Base-by-base conservation (phyloP, 1,140 invertebrate species). In the Drosophila subpulchrella region DNA sequence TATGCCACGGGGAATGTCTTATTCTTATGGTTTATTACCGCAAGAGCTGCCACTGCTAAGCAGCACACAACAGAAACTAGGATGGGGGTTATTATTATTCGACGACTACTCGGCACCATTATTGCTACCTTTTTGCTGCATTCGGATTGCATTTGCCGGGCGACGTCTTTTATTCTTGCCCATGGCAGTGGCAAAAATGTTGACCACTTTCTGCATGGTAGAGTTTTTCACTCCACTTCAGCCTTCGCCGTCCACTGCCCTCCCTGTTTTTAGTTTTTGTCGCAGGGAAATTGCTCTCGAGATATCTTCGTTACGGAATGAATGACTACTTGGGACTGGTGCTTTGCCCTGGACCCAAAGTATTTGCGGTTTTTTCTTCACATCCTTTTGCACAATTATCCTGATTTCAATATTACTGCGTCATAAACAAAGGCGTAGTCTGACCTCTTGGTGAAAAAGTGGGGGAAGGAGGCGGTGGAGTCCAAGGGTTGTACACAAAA, bases 331-430 rank as follows among this genome's bases (percentile, higher is more conserved):
- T 76, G 74, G 44, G 47, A 39, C 63, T 55, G 42, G 66, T 71
- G 53, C 47, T 54, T 65, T 56, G 58, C 36, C 20, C 59, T 63
- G 60, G 48, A 38, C 39, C 63, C 48, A 83, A 79, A 88, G 79
- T 74, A 89, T 88, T 89, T 88, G 83, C 84, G 83, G 83, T 89
- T 83, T 88, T 88, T 75, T 72, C 65, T 77, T 88, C 84, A 83
- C 76, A 88, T 88, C 83, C 83, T 83, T 83, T 88, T 88, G 79
- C 84, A 73, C 83, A 88, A 88, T 88, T 88, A 88, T 88, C 80
- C 84, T 76, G 83, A 88, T 88, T 89, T 88, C 83, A 88, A 88
- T 88, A 88, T 77, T 89, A 74, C 84, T 65, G 63, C 76, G 72
- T 89, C 71, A 83, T 88, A 89, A 88, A 88, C 83, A 88, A 88